These are phyloP conservation scores for Perca schrenkii DNA, from an alignment of 2,113 vertebrate species.

Conservation along the genomic window DNA sequence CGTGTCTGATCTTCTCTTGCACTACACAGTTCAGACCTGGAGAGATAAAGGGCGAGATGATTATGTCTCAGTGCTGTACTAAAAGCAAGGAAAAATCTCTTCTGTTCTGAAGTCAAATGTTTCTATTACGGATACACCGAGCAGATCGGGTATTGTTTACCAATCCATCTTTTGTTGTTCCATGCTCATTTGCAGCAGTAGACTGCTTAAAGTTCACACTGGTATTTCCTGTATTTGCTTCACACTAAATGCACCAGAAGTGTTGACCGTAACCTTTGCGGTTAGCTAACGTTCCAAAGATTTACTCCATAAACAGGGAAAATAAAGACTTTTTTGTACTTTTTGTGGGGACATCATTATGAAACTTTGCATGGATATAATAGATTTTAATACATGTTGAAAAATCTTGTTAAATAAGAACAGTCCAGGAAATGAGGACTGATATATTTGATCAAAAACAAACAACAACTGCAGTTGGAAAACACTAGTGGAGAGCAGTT, in stretches of 20 bases:
- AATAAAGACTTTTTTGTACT: not conserved
- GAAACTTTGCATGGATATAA: not conserved
- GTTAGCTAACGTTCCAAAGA: not conserved
- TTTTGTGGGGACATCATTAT: not conserved
- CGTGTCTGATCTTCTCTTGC: slow-evolving; percentile 79
- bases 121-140: not conserved
- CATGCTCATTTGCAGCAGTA: not conserved
- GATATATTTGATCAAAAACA: not conserved
- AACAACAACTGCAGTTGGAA: not conserved
- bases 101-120: not conserved
- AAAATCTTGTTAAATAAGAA: not conserved
- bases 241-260: not conserved
- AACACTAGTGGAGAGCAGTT: not conserved
- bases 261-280: not conserved
- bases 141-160: not conserved
- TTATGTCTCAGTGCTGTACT: not conserved
- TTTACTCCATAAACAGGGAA: not conserved
- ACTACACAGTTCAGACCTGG: slow-evolving; percentile 75
- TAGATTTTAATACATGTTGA: not conserved
- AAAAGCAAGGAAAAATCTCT: not conserved
- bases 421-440: not conserved
- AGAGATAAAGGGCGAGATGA: slow-evolving; percentile 39
- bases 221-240: not conserved
- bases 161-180: not conserved
- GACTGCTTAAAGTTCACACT: not conserved